A percentile compares a stretch with the other conserved stretches of the same genome.
phyloP scores from a whole-genome alignment of 2,888 invertebrate species.

The Pycnomerus fuliginosus region DNA sequence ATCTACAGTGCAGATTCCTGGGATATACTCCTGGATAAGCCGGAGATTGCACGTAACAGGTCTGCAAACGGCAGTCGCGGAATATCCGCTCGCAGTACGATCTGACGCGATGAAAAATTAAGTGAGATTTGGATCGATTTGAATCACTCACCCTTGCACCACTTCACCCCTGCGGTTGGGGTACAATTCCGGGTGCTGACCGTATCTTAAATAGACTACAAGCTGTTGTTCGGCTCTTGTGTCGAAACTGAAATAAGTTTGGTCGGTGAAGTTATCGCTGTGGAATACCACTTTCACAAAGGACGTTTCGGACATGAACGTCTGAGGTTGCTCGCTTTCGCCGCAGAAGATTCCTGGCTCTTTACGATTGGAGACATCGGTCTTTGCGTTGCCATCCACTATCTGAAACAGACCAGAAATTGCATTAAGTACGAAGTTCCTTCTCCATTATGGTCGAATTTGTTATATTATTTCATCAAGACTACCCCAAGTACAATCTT shows the following conservation, averaged over 20 bases:
- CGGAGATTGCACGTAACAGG: conserved; percentile 91
- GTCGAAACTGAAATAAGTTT: conserved; percentile 85
- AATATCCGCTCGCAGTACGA: conserved; percentile 88
- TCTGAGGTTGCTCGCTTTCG: conserved; percentile 90
- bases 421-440: not conserved
- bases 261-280: conserved; percentile 91
- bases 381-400: conserved; percentile 87
- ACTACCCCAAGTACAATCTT: no score
- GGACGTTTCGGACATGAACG: conserved; percentile 92
- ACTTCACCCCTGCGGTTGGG: conserved; percentile 88
- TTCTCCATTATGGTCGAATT: no score
- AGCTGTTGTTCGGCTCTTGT: conserved; percentile 88
- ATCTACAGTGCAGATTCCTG: conserved; percentile 86
- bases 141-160: conserved; percentile 73
- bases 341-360: conserved; percentile 91
- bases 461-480: no score
- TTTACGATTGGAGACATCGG: conserved; percentile 82
- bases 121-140: not conserved
- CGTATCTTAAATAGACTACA: conserved; percentile 86
- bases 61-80: conserved; percentile 84
- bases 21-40: conserved; percentile 93
- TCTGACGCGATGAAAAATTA: conserved; percentile 51
- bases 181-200: conserved; percentile 91
- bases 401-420: conserved; percentile 62
- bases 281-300: conserved; percentile 90